These are phyloP conservation scores for Leucophenga maculata DNA, from an alignment of 2,888 invertebrate species.

Conservation along the genomic window DNA sequence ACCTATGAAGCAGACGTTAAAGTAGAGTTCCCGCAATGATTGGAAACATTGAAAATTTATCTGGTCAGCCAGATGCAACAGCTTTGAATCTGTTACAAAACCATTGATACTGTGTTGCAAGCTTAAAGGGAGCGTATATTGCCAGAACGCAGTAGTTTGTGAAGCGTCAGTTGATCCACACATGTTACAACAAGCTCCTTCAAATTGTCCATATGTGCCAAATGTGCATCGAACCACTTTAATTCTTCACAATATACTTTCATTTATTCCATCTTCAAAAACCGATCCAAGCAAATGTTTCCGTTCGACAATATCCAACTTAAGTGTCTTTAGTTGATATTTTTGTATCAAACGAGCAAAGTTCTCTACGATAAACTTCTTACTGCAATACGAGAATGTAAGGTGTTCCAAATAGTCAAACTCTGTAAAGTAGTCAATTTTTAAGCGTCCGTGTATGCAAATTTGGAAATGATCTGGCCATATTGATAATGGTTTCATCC, in stretches of 20 bases:
- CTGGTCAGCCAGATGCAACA: constrained; percentile 23
- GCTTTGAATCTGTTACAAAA: constrained; percentile 41
- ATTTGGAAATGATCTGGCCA: constrained; percentile 46
- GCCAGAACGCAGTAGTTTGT: constrained; percentile 20
- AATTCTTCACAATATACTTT: constrained; percentile 43
- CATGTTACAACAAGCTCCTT: constrained; percentile 39
- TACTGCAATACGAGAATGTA: constrained; percentile 44
- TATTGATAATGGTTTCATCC: constrained; percentile 39
- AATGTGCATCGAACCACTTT: constrained; percentile 39
- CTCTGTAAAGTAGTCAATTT: constrained; percentile 40
- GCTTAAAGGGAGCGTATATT: constrained; percentile 32
- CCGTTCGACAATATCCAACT: constrained; percentile 38
- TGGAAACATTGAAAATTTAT: constrained; percentile 21
- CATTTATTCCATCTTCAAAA: constrained; percentile 41
- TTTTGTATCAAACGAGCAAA: constrained; percentile 36
- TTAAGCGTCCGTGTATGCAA: constrained; percentile 45
- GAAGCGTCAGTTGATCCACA: constrained; percentile 18
- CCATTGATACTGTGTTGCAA: constrained; percentile 24
- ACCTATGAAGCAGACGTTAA: constrained; percentile 38
- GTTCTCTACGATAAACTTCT: constrained; percentile 29
- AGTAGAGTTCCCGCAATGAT: constrained; percentile 39
- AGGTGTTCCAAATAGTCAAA: constrained; percentile 42
- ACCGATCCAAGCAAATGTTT: constrained; percentile 14
- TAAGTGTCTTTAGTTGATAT: constrained; percentile 41
- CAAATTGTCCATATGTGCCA: constrained; percentile 32